phyloP scores from a whole-genome alignment of 2,797 vertebrate genomes.

The Melanitta fusca region DNA sequence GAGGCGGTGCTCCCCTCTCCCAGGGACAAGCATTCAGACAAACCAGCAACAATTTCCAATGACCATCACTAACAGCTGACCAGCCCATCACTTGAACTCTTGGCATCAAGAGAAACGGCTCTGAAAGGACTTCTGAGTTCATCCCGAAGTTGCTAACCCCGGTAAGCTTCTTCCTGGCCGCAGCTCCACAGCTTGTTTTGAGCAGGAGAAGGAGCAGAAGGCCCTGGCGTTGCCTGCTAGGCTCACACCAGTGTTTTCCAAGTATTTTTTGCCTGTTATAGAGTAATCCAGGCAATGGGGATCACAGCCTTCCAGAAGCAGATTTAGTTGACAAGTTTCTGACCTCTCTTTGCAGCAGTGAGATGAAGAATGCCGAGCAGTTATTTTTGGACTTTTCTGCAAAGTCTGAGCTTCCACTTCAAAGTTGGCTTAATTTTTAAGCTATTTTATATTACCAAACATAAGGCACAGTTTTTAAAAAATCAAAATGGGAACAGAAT shows the following conservation, averaged over 20 bases:
- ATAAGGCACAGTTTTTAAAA: not conserved
- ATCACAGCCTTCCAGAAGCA: constrained; percentile 17
- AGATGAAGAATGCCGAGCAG: constrained; percentile 14
- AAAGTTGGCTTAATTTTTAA: constrained; percentile 32
- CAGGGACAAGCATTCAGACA: not conserved
- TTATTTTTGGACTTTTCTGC: constrained; percentile 45
- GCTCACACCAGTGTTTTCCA: constrained; percentile 4
- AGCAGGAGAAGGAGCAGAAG: not conserved
- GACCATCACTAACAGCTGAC: not conserved
- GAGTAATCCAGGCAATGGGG: not conserved
- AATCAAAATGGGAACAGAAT: not conserved
- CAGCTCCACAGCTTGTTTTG: not conserved
- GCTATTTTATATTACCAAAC: constrained; percentile 39
- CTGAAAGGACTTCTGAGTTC: not conserved
- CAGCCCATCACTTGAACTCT: not conserved
- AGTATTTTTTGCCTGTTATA: not conserved
- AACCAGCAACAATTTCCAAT: not conserved
- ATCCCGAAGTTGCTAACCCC: not conserved
- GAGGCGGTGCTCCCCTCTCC: not conserved
- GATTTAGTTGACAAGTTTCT: constrained; percentile 52
- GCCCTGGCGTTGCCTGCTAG: not conserved
- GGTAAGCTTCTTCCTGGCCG: not conserved
- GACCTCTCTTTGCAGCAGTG: constrained; percentile 12
- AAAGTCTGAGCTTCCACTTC: constrained; percentile 37
- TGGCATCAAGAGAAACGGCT: not conserved